Evolutionary conservation across 2,113 vertebrate genomes (phyloP).

Genomic region (Zosterops borbonicus): DNA sequence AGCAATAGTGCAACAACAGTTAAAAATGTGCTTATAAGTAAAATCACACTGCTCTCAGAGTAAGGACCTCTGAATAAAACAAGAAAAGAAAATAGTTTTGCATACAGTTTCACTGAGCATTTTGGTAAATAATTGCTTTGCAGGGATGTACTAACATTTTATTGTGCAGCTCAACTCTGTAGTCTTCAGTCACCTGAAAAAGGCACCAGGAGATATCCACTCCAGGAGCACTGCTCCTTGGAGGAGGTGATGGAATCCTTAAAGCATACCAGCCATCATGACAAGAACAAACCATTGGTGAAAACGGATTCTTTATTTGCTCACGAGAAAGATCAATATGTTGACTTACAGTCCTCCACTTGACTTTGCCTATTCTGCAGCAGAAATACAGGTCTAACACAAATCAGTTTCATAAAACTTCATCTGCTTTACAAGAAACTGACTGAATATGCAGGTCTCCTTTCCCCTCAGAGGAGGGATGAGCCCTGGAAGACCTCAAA

Average conservation of each 20-base stretch:
- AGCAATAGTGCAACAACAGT: neutral
- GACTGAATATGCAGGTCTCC: fast-evolving
- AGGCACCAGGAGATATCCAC: neutral
- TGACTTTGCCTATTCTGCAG: neutral
- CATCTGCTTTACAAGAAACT: neutral
- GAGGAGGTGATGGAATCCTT: neutral
- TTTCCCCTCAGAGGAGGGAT: neutral
- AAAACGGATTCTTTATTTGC: neutral
- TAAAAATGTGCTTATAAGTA: neutral
- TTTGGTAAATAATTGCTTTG: neutral
- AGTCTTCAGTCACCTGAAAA: neutral
- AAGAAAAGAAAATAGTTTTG: neutral
- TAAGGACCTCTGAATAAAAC: neutral
- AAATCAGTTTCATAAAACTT: neutral
- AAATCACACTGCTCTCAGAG: neutral
- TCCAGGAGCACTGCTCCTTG: neutral
- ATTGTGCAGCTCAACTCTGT: neutral
- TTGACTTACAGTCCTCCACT: neutral
- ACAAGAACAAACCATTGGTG: neutral
- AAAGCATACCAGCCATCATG: neutral
- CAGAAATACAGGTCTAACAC: neutral
- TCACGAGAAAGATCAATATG: neutral
- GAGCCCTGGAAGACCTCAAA: neutral
- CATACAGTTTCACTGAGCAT: neutral
- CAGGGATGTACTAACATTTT: neutral